Percentiles rank a stretch among this genome's conserved stretches.
These are phyloP conservation scores for Epinotia nisella DNA, from an alignment of 2,888 invertebrate genomes.

Conservation along the genomic window DNA sequence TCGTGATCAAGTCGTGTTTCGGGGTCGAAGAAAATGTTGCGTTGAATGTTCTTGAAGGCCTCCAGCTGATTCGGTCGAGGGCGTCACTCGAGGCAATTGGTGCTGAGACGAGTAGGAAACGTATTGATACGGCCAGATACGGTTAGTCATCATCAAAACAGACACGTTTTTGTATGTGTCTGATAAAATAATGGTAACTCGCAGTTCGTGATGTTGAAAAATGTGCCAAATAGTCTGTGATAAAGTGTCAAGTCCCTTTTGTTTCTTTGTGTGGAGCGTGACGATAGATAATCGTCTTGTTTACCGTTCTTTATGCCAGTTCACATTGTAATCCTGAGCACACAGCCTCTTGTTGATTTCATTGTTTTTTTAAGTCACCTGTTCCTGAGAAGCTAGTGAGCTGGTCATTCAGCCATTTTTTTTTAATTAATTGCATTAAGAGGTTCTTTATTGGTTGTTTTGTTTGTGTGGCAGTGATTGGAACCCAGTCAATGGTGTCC, in stretches of 20 bases:
- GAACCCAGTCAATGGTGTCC: conserved; percentile 70
- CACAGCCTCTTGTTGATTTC: conserved; percentile 50
- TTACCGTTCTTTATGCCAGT: conserved; percentile 68
- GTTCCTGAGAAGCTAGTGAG: conserved; percentile 29
- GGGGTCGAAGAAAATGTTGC: conserved; percentile 49
- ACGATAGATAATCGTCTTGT: conserved; percentile 77
- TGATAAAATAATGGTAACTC: conserved; percentile 63
- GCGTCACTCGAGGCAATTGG: conserved; percentile 68
- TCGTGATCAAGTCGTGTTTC: conserved; percentile 42
- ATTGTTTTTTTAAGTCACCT: conserved; percentile 36
- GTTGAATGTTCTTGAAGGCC: conserved; percentile 62
- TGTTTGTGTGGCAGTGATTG: conserved; percentile 48
- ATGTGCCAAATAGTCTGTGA: conserved; percentile 65
- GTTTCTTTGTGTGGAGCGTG: conserved; percentile 77
- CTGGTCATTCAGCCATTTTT: conserved; percentile 39
- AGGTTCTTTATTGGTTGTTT: conserved; percentile 45
- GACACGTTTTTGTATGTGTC: conserved; percentile 67
- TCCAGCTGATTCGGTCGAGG: conserved; percentile 80
- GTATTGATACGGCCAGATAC: conserved; percentile 71
- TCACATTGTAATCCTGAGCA: conserved; percentile 59
- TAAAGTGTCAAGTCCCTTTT: conserved; percentile 70
- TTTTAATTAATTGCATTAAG: conserved; percentile 41
- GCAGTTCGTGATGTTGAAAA: conserved; percentile 60
- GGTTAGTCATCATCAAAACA: conserved; percentile 79
- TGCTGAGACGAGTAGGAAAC: conserved; percentile 67